These are phyloP conservation scores for Heloderma charlesbogerti DNA, from an alignment of 2,113 vertebrate genomes.

Conservation along the genomic window DNA sequence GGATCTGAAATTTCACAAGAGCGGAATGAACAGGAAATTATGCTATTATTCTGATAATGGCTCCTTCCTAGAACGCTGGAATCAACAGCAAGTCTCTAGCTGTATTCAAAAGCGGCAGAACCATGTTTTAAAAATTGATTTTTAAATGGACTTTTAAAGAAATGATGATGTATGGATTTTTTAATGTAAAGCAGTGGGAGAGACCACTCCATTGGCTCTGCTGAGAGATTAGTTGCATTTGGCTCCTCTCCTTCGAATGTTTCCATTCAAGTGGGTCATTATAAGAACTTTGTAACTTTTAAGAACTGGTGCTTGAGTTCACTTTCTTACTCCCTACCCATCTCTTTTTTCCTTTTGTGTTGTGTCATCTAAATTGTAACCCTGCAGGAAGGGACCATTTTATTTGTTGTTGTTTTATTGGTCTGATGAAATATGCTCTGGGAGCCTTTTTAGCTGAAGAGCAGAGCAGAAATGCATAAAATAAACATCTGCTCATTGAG, in stretches of 20 bases:
- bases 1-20: constrained; percentile 53
- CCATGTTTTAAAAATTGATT: neutral
- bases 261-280: neutral
- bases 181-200: neutral
- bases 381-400: neutral
- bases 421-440: neutral
- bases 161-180: neutral
- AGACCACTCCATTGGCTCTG: neutral
- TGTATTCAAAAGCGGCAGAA: neutral
- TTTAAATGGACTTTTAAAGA: neutral
- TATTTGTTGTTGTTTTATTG: neutral
- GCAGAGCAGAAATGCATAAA: neutral
- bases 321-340: neutral
- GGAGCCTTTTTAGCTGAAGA: neutral
- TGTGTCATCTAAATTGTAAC: neutral
- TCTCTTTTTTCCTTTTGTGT: neutral
- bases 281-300: neutral
- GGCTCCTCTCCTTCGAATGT: neutral
- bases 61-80: neutral
- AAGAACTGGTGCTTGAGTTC: neutral
- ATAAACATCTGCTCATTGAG: neutral
- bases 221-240: neutral
- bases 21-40: constrained; percentile 40
- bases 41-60: neutral
- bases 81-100: neutral